A percentile compares a stretch with the other conserved stretches of the same genome.
Evolutionary conservation across 2,797 vertebrate genomes (phyloP).

Genomic region (Bucorvus abyssinicus): DNA sequence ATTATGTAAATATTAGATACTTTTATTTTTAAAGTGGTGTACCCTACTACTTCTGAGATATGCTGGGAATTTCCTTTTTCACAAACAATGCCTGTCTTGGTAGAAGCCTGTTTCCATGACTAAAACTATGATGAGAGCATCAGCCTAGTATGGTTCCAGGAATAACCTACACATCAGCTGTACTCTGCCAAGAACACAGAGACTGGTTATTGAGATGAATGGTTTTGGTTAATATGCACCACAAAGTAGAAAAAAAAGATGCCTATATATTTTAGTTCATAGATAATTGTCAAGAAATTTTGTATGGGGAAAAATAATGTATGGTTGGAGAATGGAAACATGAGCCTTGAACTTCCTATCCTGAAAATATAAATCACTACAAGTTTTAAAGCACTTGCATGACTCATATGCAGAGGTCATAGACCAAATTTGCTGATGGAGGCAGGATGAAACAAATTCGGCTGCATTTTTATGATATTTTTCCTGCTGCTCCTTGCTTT

Average conservation of each 20-base stretch:
- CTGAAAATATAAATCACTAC: slow-evolving; percentile 67
- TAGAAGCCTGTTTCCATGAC: slow-evolving; percentile 67
- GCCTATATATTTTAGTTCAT: slow-evolving; percentile 53
- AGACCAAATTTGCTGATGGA: slow-evolving; percentile 71
- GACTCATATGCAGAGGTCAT: slow-evolving; percentile 70
- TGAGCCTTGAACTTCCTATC: slow-evolving; percentile 67
- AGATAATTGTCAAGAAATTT: slow-evolving; percentile 67
- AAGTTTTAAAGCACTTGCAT: slow-evolving; percentile 64
- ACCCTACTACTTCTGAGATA: background rate
- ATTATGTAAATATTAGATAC: background rate
- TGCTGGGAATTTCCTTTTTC: slow-evolving; percentile 53
- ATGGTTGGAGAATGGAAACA: slow-evolving; percentile 64
- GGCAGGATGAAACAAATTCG: slow-evolving; percentile 66
- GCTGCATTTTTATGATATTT: slow-evolving; percentile 71
- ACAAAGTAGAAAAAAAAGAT: slow-evolving; percentile 47
- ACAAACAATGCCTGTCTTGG: slow-evolving; percentile 36
- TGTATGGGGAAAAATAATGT: slow-evolving; percentile 55
- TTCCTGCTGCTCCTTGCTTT: slow-evolving; percentile 60
- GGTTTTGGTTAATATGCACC: slow-evolving; percentile 63
- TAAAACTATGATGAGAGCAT: slow-evolving; percentile 65
- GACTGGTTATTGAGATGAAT: slow-evolving; percentile 59
- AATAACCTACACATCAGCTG: slow-evolving; percentile 55
- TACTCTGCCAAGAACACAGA: slow-evolving; percentile 48
- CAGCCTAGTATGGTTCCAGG: slow-evolving; percentile 37
- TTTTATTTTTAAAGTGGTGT: background rate